Percentiles rank a stretch among this genome's conserved stretches.
phyloP scores from a whole-genome alignment of 2,888 invertebrate species.

The Pheosia tremula region DNA sequence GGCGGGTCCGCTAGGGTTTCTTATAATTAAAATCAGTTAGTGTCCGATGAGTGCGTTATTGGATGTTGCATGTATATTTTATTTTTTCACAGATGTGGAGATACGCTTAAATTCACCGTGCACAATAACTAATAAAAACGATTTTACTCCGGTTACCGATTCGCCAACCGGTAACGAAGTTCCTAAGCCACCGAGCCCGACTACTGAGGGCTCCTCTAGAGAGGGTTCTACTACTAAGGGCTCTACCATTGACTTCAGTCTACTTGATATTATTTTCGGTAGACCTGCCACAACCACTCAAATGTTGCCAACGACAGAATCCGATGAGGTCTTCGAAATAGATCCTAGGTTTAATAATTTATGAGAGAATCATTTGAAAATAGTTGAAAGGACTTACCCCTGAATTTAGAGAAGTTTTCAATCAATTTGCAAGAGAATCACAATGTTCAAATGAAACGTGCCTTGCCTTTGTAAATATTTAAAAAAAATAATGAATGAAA shows the following conservation, averaged over 20 bases:
- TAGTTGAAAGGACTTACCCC: not conserved
- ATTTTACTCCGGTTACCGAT: not conserved
- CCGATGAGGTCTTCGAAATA: slow-evolving; percentile 14
- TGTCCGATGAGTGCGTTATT: too few relatives aligned
- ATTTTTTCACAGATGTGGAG: not conserved
- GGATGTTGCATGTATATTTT: too few relatives aligned
- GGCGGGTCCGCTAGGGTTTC: not conserved
- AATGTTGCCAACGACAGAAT: not conserved
- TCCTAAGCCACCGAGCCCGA: not conserved
- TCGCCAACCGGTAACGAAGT: not conserved
- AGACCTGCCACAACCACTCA: not conserved
- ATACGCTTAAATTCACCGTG: not conserved
- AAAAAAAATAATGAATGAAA: too few relatives aligned
- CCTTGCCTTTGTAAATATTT: too few relatives aligned
- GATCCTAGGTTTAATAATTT: slow-evolving; percentile 24
- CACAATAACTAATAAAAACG: not conserved
- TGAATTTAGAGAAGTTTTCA: too few relatives aligned
- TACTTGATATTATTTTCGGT: not conserved
- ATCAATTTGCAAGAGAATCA: too few relatives aligned
- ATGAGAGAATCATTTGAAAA: not conserved
- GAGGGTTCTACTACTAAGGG: not conserved
- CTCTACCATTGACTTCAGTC: not conserved
- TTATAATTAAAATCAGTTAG: too few relatives aligned
- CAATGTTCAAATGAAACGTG: too few relatives aligned
- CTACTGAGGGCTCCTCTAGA: not conserved